Base-by-base conservation (phyloP, 2,888 invertebrate species). In the Erebia aethiops region DNA sequence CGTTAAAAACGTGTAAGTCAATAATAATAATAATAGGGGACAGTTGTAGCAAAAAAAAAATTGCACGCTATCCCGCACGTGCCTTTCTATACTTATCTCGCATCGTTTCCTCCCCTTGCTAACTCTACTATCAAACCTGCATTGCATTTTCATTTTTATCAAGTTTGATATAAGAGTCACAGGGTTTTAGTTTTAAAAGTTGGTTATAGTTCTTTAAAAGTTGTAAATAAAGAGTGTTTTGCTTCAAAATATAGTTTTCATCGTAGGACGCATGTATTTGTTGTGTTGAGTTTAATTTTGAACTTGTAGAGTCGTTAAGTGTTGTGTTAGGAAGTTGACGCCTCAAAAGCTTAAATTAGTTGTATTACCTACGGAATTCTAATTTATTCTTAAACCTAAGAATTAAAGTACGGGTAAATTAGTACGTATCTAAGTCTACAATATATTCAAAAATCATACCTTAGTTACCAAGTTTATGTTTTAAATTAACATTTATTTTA, bases 21-120 rank as follows among this genome's bases (percentile, higher is more conserved):
- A 77, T 77, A 76, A 76, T 74, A 76, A 76, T 74, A 76, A 74
- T 75, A 77, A 35, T 35, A 74, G 74, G 78, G 82, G 80, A 80
- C 80, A 76, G 73, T 85, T 87, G 14, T 21, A 86, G 87, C 88
- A 87, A 87, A 85, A 74, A 87, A 85, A 74, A 87, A 87, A 88
- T 89, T 87, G 87, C 86, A 84, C 83, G 81, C 81, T 80, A 83
- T 82, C 73, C 75, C 73, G 81, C 91, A 91, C 91, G 91, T 91
- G 84, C 80, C 84, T 75, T 75, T 77, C 84, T 84, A 84, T 90
- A 84, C 89, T 91, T 91, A 91, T 88, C 84, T 81, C 91, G 91
- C 90, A 85, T 84, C 84, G 86, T 78, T 90, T 87, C 79, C 77
- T 89, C 87, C 91, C 91, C 91, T 77, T 72, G 70, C 62, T 60